Percentiles rank a stretch among this genome's conserved stretches.
Conservation (phyloP, 2,113 vertebrate genomes). For the Ploceus nigricollis region DNA sequence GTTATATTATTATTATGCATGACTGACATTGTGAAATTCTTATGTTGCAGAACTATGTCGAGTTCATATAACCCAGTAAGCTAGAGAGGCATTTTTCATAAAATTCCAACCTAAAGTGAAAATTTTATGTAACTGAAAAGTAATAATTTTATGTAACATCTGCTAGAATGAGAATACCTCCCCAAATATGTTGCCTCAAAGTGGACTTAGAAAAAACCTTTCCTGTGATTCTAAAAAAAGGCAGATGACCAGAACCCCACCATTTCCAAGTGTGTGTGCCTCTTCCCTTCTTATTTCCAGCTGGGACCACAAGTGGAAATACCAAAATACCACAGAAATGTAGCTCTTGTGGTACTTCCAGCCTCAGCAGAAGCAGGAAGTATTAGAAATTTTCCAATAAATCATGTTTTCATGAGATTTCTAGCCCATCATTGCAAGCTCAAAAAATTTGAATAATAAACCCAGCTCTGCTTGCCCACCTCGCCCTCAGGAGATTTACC, state of each 20-base stretch:
- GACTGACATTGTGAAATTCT: conserved; percentile 54
- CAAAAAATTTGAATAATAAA: not conserved
- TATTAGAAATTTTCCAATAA: conserved; percentile 61
- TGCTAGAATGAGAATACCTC: not conserved
- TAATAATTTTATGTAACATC: not conserved
- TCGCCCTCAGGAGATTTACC: not conserved
- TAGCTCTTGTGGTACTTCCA: conserved; percentile 57
- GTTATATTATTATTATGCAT: conserved; percentile 65
- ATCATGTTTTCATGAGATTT: conserved; percentile 52
- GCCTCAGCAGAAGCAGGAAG: conserved; percentile 54
- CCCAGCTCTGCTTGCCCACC: not conserved
- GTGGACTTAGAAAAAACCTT: not conserved
- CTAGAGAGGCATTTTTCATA: conserved; percentile 39
- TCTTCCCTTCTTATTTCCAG: conserved; percentile 35
- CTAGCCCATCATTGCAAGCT: not conserved
- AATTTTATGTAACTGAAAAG: conserved; percentile 43
- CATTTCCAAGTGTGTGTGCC: conserved; percentile 32
- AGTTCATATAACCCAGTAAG: conserved; percentile 48
- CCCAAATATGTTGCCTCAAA: not conserved
- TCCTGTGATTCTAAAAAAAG: conserved; percentile 1
- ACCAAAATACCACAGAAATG: conserved; percentile 64
- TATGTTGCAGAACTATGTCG: conserved; percentile 29
- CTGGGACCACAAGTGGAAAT: conserved; percentile 52
- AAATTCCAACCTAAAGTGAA: conserved; percentile 11
- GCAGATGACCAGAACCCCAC: not conserved